phyloP scores from a whole-genome alignment of 1,140 invertebrate genomes.

The Pachyrhynchus sulphureomaculatus region DNA sequence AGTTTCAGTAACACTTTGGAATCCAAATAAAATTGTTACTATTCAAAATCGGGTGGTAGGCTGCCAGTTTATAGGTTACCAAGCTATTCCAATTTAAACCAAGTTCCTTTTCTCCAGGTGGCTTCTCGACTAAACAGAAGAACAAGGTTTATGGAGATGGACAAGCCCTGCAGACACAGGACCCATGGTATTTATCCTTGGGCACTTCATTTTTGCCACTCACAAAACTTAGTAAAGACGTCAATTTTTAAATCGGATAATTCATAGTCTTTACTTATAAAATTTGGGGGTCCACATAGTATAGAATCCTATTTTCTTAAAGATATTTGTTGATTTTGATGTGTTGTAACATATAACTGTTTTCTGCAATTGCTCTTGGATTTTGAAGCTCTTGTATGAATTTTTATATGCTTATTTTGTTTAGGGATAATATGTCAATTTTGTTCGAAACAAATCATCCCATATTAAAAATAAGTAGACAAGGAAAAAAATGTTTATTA shows the following conservation, averaged over 20 bases:
- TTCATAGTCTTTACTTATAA: slow-evolving; percentile 28
- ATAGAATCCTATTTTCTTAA: slow-evolving; percentile 15
- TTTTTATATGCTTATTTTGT: too few species aligned
- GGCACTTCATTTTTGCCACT: slow-evolving; percentile 56
- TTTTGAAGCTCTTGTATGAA: background rate
- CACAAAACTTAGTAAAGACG: slow-evolving; percentile 44
- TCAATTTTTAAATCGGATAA: slow-evolving; percentile 54
- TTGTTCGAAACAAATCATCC: too few species aligned
- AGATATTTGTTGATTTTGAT: slow-evolving; percentile 13
- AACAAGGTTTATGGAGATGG: slow-evolving; percentile 37
- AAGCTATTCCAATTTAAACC: slow-evolving; percentile 51
- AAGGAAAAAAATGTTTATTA: too few species aligned
- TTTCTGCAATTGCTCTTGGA: slow-evolving; percentile 1
- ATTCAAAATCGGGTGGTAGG: slow-evolving; percentile 42
- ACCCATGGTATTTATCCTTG: slow-evolving; percentile 67
- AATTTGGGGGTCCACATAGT: slow-evolving; percentile 2
- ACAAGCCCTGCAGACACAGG: slow-evolving; percentile 56
- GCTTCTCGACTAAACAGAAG: slow-evolving; percentile 45
- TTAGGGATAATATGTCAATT: too few species aligned
- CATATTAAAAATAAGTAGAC: too few species aligned
- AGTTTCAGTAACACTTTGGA: slow-evolving; percentile 6
- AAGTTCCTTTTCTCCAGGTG: slow-evolving; percentile 54
- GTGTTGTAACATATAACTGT: slow-evolving; percentile 14
- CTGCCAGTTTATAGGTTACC: slow-evolving; percentile 48
- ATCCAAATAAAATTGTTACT: slow-evolving; percentile 6